phyloP scores from a whole-genome alignment of 2,888 invertebrate genomes.

The Hydrotaea cyrtoneurina region DNA sequence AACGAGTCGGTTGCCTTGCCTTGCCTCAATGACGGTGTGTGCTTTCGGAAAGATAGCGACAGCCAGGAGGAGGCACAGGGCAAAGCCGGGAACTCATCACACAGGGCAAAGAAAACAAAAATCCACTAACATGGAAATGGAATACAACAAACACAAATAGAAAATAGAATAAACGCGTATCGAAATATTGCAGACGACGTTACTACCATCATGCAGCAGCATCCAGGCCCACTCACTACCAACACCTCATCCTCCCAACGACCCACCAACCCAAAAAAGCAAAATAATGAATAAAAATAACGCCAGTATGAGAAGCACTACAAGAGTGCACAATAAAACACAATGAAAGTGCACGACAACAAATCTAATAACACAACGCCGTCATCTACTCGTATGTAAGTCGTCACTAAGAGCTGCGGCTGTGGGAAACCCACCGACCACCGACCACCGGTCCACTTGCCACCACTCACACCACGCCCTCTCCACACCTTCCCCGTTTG shows the following conservation, averaged over 20 bases:
- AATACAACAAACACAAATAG: constrained; percentile 54
- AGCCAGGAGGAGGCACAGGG: not conserved
- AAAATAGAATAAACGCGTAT: constrained; percentile 62
- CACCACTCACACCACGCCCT: not conserved
- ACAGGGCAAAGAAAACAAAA: constrained; percentile 22
- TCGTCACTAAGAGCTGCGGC: constrained; percentile 64
- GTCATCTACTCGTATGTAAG: constrained; percentile 46
- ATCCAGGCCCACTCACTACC: not conserved
- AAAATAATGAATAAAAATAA: constrained; percentile 30
- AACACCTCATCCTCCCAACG: not conserved
- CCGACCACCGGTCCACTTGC: not conserved
- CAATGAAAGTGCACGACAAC: constrained; percentile 68
- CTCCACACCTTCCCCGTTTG: not conserved
- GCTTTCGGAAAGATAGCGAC: constrained; percentile 54
- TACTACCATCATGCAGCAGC: not conserved
- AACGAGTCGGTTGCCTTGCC: constrained; percentile 49
- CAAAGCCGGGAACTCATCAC: constrained; percentile 27
- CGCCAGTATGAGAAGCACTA: constrained; percentile 62
- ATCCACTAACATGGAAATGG: constrained; percentile 41
- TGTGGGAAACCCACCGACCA: constrained; percentile 54
- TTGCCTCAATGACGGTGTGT: constrained; percentile 56
- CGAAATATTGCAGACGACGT: constrained; percentile 67
- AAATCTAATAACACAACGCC: constrained; percentile 66
- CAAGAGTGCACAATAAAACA: constrained; percentile 68
- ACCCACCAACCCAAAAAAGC: not conserved